Percentiles rank a stretch among this genome's conserved stretches.
phyloP scores from a whole-genome alignment of 2,888 invertebrate species.

The Leptogaster cylindrica region DNA sequence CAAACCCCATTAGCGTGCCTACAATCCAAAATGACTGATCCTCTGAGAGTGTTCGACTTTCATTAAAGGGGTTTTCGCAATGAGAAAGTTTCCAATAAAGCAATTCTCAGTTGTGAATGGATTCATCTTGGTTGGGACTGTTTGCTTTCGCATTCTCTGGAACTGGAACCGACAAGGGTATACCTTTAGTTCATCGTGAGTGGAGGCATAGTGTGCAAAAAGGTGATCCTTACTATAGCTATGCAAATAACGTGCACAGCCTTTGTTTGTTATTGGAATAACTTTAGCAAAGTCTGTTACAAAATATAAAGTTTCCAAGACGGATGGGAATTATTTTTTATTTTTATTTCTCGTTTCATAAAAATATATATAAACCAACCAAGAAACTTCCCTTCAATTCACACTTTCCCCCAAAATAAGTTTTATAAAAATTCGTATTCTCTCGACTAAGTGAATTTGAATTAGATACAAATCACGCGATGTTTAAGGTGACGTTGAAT shows the following conservation, averaged over 20 bases:
- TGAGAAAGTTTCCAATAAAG: conserved; percentile 33
- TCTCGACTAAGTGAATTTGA: conserved; percentile 27
- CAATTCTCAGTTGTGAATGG: conserved; percentile 26
- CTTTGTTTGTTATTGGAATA: conserved; percentile 20
- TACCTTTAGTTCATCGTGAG: not conserved
- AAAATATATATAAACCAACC: not conserved
- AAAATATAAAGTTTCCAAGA: conserved; percentile 27
- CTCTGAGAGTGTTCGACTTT: not conserved
- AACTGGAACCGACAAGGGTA: not conserved
- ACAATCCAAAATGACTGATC: not conserved
- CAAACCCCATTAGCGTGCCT: conserved; percentile 5
- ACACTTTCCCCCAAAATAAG: not conserved
- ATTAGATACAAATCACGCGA: conserved; percentile 26
- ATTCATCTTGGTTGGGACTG: conserved; percentile 9
- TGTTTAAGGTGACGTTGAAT: conserved; percentile 8
- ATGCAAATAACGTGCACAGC: conserved; percentile 30
- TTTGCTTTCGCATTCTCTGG: not conserved
- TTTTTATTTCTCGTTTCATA: not conserved
- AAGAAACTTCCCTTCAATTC: not conserved
- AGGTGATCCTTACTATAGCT: not conserved
- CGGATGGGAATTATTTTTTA: not conserved
- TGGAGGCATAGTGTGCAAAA: not conserved
- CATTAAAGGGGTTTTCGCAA: conserved; percentile 19
- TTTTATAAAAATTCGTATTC: not conserved
- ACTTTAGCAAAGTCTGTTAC: conserved; percentile 30